Base-by-base conservation (phyloP, 2,113 vertebrate species). In the Sporophila hypoxantha region DNA sequence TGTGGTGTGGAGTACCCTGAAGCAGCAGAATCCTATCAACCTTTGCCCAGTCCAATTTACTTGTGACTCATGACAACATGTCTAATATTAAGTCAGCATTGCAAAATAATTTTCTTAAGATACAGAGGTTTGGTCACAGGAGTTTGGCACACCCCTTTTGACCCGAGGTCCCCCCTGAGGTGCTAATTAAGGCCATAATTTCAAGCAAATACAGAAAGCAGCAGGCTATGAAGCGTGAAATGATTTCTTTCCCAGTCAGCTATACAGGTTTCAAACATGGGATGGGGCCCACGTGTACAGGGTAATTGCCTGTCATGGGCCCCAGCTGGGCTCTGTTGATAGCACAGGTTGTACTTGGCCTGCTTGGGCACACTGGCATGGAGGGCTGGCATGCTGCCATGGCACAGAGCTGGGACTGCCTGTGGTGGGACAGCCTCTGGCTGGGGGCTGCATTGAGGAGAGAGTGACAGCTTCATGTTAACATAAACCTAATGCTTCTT, bases 331-430 rank as follows among this genome's bases (percentile, higher is more conserved):
- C 15, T 62, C 74, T 85, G 6, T 4, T 80, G 56, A 36, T 36
- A 4, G 12, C 30, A 12, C 34, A 9, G 42, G n/a, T 27, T 8
- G 3, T 30, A 3, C 18, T 39, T 22, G n/a, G 30, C 36, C 67
- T 20, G 53, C n/a, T 25, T 0, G 0, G 23, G 18, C 61, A 60
- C 4, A 0, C 0, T 20, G 20, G 32, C 7, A 1, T 11, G 41
- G 22, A 29, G 34, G 46, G 5, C 57, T 83, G 88, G 41, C 60
- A 6, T 4, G 9, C 19, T 65, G 89, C 52, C 67, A 13, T 0
- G 2, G 25, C 14, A 6, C 49, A 19, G 60, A 18, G 68, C 47
- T 37, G 53, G 74, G n/a, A 7, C 5, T 20, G 53, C 19, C 42
- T 23, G 8, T 9, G 17, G 5, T n/a, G 12, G 65, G 32, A 46